A percentile compares a stretch with the other conserved stretches of the same genome.
Evolutionary conservation across 2,797 vertebrate genomes (phyloP).

Genomic region (Alosa sapidissima): DNA sequence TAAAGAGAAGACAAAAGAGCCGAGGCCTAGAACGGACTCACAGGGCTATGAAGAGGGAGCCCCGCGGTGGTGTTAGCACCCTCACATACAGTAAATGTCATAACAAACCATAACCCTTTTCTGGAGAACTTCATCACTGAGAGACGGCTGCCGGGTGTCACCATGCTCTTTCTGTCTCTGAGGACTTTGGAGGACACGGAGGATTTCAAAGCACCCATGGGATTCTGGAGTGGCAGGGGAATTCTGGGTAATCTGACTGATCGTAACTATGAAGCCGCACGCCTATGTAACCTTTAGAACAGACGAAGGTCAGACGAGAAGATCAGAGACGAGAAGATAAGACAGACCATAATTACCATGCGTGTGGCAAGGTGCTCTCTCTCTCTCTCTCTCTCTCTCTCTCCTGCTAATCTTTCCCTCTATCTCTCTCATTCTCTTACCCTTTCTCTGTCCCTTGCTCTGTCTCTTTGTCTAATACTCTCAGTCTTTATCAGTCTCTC

Average conservation of each 20-base stretch:
- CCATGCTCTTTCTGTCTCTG: background rate
- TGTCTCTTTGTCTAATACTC: background rate
- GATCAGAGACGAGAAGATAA: constrained; percentile 19
- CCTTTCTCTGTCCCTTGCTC: background rate
- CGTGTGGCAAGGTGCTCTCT: constrained; percentile 10
- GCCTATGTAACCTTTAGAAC: background rate
- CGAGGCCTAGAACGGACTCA: background rate
- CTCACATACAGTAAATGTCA: constrained; percentile 17
- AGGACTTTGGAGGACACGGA: background rate
- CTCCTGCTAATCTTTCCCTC: background rate
- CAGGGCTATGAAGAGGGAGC: background rate
- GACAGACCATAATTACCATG: constrained; percentile 15
- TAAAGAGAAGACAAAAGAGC: constrained; percentile 22
- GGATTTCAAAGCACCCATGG: background rate
- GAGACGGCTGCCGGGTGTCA: background rate
- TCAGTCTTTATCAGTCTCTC: background rate
- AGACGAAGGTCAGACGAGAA: constrained; percentile 14
- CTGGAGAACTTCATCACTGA: constrained; percentile 2
- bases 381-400: background rate
- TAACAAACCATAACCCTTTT: constrained; percentile 22
- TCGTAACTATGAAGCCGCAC: background rate
- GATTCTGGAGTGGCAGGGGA: background rate
- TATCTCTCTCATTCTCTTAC: background rate
- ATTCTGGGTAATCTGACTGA: constrained; percentile 25
- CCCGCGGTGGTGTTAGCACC: background rate